Base-by-base conservation (phyloP, 2,113 vertebrate species). In the Scophthalmus maximus region DNA sequence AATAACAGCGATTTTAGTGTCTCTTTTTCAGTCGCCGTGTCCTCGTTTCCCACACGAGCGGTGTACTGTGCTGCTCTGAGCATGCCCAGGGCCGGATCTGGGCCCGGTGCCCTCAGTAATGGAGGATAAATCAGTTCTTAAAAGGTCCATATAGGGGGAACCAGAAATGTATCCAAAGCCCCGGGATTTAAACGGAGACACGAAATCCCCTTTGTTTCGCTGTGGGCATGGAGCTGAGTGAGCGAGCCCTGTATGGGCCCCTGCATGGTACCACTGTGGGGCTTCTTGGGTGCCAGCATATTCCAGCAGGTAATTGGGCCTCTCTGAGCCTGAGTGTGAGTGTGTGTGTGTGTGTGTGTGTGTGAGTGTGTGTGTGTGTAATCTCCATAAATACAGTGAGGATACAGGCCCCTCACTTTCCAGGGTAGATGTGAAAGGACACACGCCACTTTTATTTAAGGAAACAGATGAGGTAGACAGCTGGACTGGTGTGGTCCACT, bases 201-300 rank as follows among this genome's bases (percentile, higher is more conserved):
- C 86, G 78, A 93, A 92, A 93, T 93, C 89, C 88, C 76, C 63
- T 92, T 93, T 92, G 91, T 92, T 90, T 91, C 68, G 47, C 88
- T 83, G 76, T 74, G 84, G 79, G 72, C 80, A 78, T 86, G 87
- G 65, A 55, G 57, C 58, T 51, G 80, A 84, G 68, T 52, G 73
- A 73, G 73, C 44, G 74, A 84, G 74, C 67, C 81, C 55, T 77
- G 59, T 81, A 73, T 81, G 76, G 81, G 74, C 75, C 83, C 74
- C 78, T 56, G n/a, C n/a, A n/a, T n/a, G 72, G 73, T 80, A 69
- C 69, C 64, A 29, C 76, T 73, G 60, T 72, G 42, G 64, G 76
- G 81, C 57, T 47, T 76, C 49, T 23, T 60, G 58, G 46, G 75
- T 82, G 78, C 73, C 74, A 76, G 83, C 68, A 79, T 76, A 85